Percentiles rank a stretch among this genome's conserved stretches.
These are phyloP conservation scores for Molossus alvarezi DNA, from an alignment of 2,797 vertebrate species.

Conservation along the genomic window DNA sequence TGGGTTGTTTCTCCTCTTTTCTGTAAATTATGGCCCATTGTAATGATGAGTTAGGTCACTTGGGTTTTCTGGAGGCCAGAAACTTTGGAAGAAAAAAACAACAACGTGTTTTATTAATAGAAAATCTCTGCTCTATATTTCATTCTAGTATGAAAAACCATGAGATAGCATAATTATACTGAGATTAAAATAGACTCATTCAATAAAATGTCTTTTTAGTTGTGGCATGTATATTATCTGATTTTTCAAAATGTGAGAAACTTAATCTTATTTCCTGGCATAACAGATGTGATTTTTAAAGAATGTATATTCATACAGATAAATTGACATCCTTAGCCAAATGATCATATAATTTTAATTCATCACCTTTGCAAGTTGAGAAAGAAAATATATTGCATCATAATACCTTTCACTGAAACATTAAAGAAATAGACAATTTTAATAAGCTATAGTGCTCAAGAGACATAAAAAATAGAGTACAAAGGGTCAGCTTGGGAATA, in stretches of 20 bases:
- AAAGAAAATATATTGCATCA: constrained; percentile 74
- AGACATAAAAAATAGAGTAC: constrained; percentile 77
- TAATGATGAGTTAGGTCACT: constrained; percentile 53
- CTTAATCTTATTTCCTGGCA: constrained; percentile 72
- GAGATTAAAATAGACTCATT: constrained; percentile 78
- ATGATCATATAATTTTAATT: constrained; percentile 77
- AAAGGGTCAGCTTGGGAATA: constrained; percentile 68
- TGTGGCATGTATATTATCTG: constrained; percentile 61
- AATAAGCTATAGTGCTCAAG: constrained; percentile 74
- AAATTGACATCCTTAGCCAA: constrained; percentile 79
- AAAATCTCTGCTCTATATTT: constrained; percentile 50
- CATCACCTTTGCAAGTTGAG: constrained; percentile 72
- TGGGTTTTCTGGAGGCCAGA: constrained; percentile 20
- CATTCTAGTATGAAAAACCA: constrained; percentile 24
- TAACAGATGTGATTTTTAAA: constrained; percentile 72
- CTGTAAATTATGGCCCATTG: constrained; percentile 55
- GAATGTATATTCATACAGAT: constrained; percentile 70
- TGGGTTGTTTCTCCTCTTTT: constrained; percentile 17
- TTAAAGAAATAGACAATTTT: constrained; percentile 77
- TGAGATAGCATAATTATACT: constrained; percentile 49
- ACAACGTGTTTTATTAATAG: neutral
- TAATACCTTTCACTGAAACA: constrained; percentile 77
- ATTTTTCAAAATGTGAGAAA: constrained; percentile 78
- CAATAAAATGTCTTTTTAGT: constrained; percentile 68
- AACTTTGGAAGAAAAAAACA: constrained; percentile 43